A percentile compares a stretch with the other conserved stretches of the same genome.
Conservation (phyloP, 2,797 vertebrate species). For the Fringilla coelebs region DNA sequence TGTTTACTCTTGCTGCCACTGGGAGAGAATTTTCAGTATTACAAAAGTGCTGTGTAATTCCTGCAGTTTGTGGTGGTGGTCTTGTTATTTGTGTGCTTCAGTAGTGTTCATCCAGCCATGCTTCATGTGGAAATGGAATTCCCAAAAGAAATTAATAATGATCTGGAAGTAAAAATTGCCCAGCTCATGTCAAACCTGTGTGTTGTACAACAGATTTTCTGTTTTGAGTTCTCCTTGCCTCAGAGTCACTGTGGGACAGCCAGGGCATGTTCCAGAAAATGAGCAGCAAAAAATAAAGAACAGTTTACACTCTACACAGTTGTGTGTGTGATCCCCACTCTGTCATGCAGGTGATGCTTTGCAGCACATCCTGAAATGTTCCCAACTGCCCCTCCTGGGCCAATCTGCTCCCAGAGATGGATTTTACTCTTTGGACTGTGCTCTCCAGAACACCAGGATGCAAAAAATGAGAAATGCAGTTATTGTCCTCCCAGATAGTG, state of each 20-base stretch:
- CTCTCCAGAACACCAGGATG: not conserved
- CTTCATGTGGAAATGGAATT: not conserved
- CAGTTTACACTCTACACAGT: not conserved
- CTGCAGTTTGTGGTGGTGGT: not conserved
- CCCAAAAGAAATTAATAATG: not conserved
- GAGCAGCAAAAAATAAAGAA: constrained; percentile 45
- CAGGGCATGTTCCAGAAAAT: not conserved
- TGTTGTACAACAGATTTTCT: not conserved
- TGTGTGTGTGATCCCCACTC: not conserved
- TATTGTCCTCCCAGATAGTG: not conserved
- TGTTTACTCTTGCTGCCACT: not conserved
- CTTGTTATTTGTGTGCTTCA: not conserved
- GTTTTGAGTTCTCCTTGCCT: not conserved
- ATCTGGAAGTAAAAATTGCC: not conserved
- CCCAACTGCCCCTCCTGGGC: fast-evolving
- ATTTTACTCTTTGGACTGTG: not conserved
- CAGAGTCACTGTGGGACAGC: not conserved
- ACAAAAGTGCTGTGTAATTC: not conserved
- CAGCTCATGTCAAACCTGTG: not conserved
- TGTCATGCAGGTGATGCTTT: not conserved
- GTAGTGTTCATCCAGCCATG: not conserved
- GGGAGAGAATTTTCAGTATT: not conserved
- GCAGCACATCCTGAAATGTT: not conserved
- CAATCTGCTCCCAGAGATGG: not conserved
- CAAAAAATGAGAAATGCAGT: not conserved